phyloP scores from a whole-genome alignment of 2,113 vertebrate genomes.

The Larimichthys crocea region DNA sequence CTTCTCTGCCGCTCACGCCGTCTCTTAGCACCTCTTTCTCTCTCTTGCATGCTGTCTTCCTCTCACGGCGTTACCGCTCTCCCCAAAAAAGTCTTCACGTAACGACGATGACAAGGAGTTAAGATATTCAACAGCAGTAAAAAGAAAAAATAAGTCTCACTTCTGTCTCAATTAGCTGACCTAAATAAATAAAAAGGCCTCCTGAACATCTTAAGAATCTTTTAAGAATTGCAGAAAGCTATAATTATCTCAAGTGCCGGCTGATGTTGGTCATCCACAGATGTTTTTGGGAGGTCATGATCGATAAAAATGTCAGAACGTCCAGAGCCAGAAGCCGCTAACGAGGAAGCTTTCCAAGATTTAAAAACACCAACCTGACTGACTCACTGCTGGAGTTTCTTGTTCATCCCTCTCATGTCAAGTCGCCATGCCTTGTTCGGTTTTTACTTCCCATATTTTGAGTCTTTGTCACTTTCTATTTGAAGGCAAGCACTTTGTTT shows the following conservation, averaged over 20 bases:
- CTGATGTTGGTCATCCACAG: background rate
- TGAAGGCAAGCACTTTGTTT: background rate
- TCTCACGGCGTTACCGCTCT: constrained; percentile 1
- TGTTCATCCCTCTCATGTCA: constrained; percentile 9
- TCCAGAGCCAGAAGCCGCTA: too few species aligned
- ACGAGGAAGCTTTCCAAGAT: too few species aligned
- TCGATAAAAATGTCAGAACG: too few species aligned
- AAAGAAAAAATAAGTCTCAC: background rate
- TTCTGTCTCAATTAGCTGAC: background rate
- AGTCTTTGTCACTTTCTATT: background rate
- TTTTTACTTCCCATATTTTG: background rate
- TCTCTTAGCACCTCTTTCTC: constrained; percentile 9
- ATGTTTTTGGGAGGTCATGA: background rate
- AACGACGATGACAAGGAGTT: background rate
- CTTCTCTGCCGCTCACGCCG: constrained; percentile 23
- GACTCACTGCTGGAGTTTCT: background rate
- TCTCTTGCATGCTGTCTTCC: background rate
- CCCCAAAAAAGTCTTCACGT: constrained; percentile 8
- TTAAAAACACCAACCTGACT: background rate
- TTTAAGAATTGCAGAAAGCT: background rate
- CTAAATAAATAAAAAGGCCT: background rate
- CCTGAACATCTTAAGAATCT: background rate
- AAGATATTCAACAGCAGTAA: constrained; percentile 15
- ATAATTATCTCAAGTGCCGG: background rate
- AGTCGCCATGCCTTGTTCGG: background rate